Conservation (phyloP, 1,140 invertebrate genomes). For the Leptopilina boulardi region DNA sequence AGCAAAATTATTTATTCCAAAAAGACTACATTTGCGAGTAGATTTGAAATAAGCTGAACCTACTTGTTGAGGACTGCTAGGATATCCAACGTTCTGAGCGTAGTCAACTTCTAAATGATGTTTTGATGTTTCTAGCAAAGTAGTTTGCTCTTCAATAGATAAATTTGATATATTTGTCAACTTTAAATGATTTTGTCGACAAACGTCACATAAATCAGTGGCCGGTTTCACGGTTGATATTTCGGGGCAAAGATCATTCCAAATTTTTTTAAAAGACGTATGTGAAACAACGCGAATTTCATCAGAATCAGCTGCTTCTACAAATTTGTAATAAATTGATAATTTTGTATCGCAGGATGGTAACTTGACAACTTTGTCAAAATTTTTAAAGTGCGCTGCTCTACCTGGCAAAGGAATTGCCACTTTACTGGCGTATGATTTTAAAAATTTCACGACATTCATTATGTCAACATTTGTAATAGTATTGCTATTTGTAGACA, state of each 20-base stretch:
- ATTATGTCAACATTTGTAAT: too few species aligned
- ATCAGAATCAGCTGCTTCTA: neutral
- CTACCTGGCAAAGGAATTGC: too few species aligned
- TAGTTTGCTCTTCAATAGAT: neutral
- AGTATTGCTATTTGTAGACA: too few species aligned
- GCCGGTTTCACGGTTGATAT: neutral
- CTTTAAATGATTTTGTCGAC: slow-evolving; percentile 21
- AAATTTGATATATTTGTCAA: neutral
- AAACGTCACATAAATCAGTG: too few species aligned
- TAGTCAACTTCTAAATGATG: slow-evolving; percentile 17
- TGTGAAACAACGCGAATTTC: neutral
- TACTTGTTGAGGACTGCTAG: slow-evolving; percentile 15
- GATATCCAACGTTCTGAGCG: neutral
- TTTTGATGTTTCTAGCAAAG: neutral
- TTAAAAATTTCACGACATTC: too few species aligned
- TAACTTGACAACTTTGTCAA: too few species aligned
- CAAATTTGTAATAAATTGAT: too few species aligned
- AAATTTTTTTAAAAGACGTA: slow-evolving; percentile 7
- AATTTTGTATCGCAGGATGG: too few species aligned
- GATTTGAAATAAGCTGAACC: slow-evolving; percentile 41
- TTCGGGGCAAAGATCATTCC: neutral
- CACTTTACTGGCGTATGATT: too few species aligned
- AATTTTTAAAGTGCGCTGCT: too few species aligned
- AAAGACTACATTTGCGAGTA: too few species aligned
- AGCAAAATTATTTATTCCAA: too few species aligned